A percentile compares a stretch with the other conserved stretches of the same genome.
Conservation (phyloP, 2,888 invertebrate species). For the Trichogramma evanescens region DNA sequence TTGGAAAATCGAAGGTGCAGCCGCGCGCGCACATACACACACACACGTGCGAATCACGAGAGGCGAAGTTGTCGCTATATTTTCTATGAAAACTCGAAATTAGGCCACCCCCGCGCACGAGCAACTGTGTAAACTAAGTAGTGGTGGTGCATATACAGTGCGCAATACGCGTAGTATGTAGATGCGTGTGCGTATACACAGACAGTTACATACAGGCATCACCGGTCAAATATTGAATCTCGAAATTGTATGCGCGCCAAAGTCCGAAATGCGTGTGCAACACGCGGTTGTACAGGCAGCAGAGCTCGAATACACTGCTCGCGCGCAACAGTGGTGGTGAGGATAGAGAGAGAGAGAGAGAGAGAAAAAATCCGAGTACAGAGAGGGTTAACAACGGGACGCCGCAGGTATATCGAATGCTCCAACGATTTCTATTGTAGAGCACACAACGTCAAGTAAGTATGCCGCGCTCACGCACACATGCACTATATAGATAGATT, state of each 20-base stretch:
- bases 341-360: background rate
- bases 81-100: background rate
- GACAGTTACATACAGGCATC: no score
- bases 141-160: no score
- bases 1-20: background rate
- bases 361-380: background rate
- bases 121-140: background rate
- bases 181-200: no score
- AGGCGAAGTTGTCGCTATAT: background rate
- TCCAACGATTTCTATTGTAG: background rate
- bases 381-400: background rate
- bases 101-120: background rate
- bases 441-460: no score
- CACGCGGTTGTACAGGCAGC: no score
- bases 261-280: background rate
- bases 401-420: background rate
- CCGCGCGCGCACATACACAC: no score
- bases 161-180: no score
- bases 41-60: no score
- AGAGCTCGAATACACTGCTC: no score
- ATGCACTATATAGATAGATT: no score
- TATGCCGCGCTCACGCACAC: no score
- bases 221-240: conserved; percentile 25
- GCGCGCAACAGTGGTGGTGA: background rate
- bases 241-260: conserved; percentile 25